Evolutionary conservation across 30 jellyfish, hydroid and myxozoan genomes (phyloP).

Genomic region (Hydra vulgaris): DNA sequence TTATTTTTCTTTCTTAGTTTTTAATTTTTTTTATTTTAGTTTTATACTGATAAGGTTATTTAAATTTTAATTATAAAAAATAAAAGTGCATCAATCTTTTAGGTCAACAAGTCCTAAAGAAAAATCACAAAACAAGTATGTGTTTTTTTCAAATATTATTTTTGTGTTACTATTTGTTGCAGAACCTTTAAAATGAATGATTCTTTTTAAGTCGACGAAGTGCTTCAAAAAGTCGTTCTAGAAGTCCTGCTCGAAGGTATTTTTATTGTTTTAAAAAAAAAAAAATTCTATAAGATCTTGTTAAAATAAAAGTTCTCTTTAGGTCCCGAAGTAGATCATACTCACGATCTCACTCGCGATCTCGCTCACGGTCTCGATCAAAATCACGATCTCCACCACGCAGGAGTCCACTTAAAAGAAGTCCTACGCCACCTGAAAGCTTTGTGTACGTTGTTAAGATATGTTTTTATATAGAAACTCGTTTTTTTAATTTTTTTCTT

Average conservation of each 20-base stretch:
- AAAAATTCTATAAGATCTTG: too few species aligned
- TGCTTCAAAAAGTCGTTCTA: constrained; percentile 31
- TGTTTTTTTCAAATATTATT: too few species aligned
- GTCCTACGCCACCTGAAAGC: constrained; percentile 99
- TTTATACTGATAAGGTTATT: background rate
- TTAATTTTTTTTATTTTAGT: too few species aligned
- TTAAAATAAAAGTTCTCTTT: too few species aligned
- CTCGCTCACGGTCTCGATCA: constrained; percentile 59
- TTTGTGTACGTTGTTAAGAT: constrained; percentile 54
- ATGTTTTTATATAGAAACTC: background rate
- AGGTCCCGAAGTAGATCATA: constrained; percentile 27
- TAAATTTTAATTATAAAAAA: too few species aligned
- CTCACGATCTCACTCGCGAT: constrained; percentile 25
- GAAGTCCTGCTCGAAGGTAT: constrained; percentile 47
- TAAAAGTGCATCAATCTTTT: too few species aligned
- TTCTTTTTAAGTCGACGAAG: constrained; percentile 1
- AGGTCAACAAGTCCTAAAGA: background rate
- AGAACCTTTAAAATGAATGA: too few species aligned
- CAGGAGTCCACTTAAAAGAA: constrained; percentile 53
- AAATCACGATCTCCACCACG: constrained; percentile 69
- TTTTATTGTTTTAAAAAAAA: too few species aligned
- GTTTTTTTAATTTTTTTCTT: background rate
- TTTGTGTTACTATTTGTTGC: background rate
- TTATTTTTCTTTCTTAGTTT: too few species aligned
- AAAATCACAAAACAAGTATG: background rate